Base-by-base conservation (phyloP, 2,797 vertebrate genomes). In the Hybognathus amarus region DNA sequence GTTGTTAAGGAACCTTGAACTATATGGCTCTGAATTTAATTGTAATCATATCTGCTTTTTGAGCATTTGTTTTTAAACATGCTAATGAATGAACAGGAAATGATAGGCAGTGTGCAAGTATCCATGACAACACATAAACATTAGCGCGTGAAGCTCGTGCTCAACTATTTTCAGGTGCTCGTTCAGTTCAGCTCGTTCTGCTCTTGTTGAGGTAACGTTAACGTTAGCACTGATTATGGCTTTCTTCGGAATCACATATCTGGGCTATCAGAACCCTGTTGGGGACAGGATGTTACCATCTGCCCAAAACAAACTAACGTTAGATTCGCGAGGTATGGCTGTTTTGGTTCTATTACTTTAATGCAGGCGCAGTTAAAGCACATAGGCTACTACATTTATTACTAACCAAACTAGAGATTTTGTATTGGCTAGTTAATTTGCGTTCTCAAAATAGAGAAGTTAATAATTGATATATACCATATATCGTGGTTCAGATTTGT, bases 201-300 rank as follows among this genome's bases (percentile, higher is more conserved):
- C 2, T 2, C 1, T 45, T 22, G 33, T 17, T 59, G 20, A 12
- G 45, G 13, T 47, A 47, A 47, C 45, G 45, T 47, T 47, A 15
- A 45, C 45, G 30, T n/a, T n/a, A n/a, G n/a, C n/a, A n/a, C n/a
- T n/a, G 40, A 27, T 36, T 0, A 96, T 96, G 96, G 90, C 95
- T 64, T 96, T 95, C 88, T 96, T 96, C 83, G 94, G 94, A 47
- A 75, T 95, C 8, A 92, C 94, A 70, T 76, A 89, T 9, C 30
- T 95, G 77, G 95, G 95, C 9, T 94, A 94, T 87, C 94, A 96
- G 85, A 89, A 93, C 83, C 90, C 93, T 1, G 91, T 95, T 83
- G 86, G 50, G 0, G 88, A 92, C 36, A 91, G 90, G 45, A 79
- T 89, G 90, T 42, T 89, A 1, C 38, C 79, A 17, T 85, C 77